Base-by-base conservation (phyloP, 1,140 invertebrate genomes). In the Neuroterus valhalla region DNA sequence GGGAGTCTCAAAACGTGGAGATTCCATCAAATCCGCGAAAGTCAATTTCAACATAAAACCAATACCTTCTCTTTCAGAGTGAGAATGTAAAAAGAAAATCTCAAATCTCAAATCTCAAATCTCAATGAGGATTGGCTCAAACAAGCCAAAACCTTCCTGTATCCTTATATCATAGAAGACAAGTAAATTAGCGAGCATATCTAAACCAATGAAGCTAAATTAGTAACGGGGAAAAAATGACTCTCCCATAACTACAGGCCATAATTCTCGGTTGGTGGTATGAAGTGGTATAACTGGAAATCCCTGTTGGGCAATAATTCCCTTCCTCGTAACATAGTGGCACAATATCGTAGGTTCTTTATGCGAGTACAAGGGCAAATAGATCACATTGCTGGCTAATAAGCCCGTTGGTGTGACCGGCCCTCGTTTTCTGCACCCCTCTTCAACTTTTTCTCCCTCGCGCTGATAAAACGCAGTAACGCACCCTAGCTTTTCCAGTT, bases 301-400 rank as follows among this genome's bases (percentile, higher is more conserved):
- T 89, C 88, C 88, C 88, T 79, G 81, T 86, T 88, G 87, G 87
- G 80, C 85, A 89, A 89, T 89, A 89, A 89, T 85, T 84, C 78
- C 87, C 82, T 87, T 83, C 86, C 87, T 85, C 77, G 78, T 84
- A 86, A 86, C 83, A 85, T 84, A 88, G 86, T 85, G 77, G 85
- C 81, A 86, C 85, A 89, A 89, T 90, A 88, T 87, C 82, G 81
- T 77, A 76, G 82, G 85, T 85, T 86, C 85, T 86, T 88, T 88
- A 86, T 88, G 78, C 82, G 81, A 81, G 78, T 88, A 88, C 82
- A 81, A 88, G 86, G 86, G 86, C 87, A 90, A 90, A 90, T 89
- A 89, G 88, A 90, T 90, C 87, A 88, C 80, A 77, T 82, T 75
- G 75, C 78, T 70, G 76, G 78, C 81, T 84, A 84, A 82, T 82